Evolutionary conservation across 2,113 vertebrate species (phyloP), one percentile per base, ranked within the genome.

Genomic region (Elaphurus davidianus): DNA sequence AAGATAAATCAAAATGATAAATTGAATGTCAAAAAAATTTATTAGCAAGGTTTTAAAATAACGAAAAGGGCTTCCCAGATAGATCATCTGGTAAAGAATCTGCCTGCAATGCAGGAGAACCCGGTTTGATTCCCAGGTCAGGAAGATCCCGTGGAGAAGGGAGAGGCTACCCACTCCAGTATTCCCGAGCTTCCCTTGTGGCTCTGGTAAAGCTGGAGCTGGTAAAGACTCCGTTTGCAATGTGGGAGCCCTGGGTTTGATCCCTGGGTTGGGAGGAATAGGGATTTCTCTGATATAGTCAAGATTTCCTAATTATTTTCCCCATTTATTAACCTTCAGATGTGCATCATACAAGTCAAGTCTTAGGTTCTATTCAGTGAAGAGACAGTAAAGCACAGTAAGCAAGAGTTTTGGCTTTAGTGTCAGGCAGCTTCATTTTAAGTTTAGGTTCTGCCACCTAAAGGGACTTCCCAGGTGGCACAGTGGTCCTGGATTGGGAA

Each of bases 11-110:
- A 92, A 96, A 96, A 88, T 71, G 28, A 94, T 83, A 91, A 74
- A 45, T 4, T 84, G 7, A 59, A 74, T 88, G n/a, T 52, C 30
- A 94, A 92, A 89, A 81, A 57, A 1, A 21, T 78, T 96, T 79
- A 97, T 60, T 79, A 92, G 76, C 59, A 96, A 95, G 25, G 30
- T 88, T 93, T 91, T 82, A 87, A 96, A 94, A 30, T 71, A 71
- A 71, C 6, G 9, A 71, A 36, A 36, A 23, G n/a, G n/a, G 19
- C 19, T 36, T 71, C 64, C 64, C 19, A 12, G 64, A 36, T 11
- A 71, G n/a, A 21, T 71, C 64, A 23, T 9, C 64, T 71, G 64
- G 64, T 71, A 71, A 71, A 71, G 9, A 71, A 71, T 71, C n/a
- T 36, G 19, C 64, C 33, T 71, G 64, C n/a, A 71, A 36, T 71